Evolutionary conservation across 2,797 vertebrate species (phyloP).

Genomic region (Peromyscus eremicus): DNA sequence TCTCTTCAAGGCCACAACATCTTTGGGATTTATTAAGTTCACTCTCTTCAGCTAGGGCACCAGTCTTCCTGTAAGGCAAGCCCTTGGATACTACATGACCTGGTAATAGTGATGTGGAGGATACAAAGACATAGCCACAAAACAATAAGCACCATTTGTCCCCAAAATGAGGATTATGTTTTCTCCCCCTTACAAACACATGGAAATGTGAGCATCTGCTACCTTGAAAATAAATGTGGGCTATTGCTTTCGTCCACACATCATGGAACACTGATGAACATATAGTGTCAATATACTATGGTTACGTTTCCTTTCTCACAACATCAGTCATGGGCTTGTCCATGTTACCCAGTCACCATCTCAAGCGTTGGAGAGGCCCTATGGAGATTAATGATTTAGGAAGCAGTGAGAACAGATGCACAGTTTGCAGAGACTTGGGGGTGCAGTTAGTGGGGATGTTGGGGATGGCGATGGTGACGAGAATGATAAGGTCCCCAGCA

Average conservation of each 20-base stretch:
- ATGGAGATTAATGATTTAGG: conserved; percentile 60
- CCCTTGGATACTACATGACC: neutral
- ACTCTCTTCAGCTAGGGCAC: neutral
- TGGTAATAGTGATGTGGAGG: neutral
- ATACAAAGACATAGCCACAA: neutral
- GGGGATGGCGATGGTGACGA: conserved; percentile 38
- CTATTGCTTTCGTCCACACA: conserved; percentile 59
- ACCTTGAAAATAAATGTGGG: conserved; percentile 52
- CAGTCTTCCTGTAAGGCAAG: neutral
- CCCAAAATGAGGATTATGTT: neutral
- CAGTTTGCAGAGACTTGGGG: conserved; percentile 68
- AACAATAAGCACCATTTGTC: conserved; percentile 22
- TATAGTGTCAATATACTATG: conserved; percentile 23
- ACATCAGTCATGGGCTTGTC: conserved; percentile 63
- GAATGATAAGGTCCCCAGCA: conserved; percentile 85
- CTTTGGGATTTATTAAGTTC: neutral
- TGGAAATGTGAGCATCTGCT: conserved; percentile 54
- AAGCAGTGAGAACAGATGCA: conserved; percentile 81
- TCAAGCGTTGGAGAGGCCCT: conserved; percentile 51
- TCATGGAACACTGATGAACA: conserved; percentile 48
- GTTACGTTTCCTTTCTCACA: conserved; percentile 15
- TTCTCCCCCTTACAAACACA: conserved; percentile 47
- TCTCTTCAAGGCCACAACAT: neutral
- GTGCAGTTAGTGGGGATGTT: conserved; percentile 71
- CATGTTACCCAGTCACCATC: conserved; percentile 56